phyloP scores from a whole-genome alignment of 2,113 vertebrate genomes.

The Atractosteus spatula region DNA sequence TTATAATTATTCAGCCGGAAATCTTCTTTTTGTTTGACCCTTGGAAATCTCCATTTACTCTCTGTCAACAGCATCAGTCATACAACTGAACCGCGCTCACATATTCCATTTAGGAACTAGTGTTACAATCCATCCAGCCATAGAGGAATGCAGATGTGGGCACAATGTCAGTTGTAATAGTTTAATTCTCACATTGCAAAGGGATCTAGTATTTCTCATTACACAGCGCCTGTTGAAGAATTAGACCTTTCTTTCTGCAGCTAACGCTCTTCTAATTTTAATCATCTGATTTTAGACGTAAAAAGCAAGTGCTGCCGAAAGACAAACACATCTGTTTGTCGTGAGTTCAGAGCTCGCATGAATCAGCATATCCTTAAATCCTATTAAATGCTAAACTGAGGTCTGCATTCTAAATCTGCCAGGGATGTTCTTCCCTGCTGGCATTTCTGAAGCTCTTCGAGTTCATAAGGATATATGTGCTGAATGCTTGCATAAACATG shows the following conservation, averaged over 20 bases:
- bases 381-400: not conserved
- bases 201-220: not conserved
- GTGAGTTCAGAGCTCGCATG: not conserved
- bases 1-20: slow-evolving; percentile 29
- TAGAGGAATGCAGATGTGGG: not conserved
- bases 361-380: not conserved
- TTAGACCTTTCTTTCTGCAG: not conserved
- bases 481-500: not conserved
- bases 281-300: not conserved
- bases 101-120: slow-evolving; percentile 21
- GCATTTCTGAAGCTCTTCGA: not conserved
- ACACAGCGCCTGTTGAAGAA: not conserved
- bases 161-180: not conserved
- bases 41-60: slow-evolving; percentile 15
- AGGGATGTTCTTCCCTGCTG: not conserved
- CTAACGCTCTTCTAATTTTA: not conserved
- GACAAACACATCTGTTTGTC: not conserved
- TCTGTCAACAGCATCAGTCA: slow-evolving; percentile 25
- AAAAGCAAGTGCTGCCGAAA: not conserved
- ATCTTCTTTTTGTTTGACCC: not conserved
- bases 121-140: slow-evolving; percentile 5
- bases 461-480: slow-evolving; percentile 2
- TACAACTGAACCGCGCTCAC: slow-evolving; percentile 18
- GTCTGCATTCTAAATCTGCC: not conserved
- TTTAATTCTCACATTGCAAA: slow-evolving; percentile 1